Base-by-base conservation (phyloP, 1,140 invertebrate genomes). In the Drosophila mayri region DNA sequence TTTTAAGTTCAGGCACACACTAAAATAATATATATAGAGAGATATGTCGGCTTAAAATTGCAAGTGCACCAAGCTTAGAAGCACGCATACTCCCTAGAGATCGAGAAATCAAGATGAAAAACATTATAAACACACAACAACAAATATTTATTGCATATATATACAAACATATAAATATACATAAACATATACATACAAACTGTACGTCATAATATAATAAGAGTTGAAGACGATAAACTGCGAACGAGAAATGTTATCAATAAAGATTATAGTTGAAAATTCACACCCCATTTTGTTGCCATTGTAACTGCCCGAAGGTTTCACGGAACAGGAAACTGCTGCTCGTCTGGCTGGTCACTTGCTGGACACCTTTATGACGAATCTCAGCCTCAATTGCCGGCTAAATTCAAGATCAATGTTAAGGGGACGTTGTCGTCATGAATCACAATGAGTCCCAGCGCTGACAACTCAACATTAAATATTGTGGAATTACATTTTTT, bases 211-310 rank as follows among this genome's bases (percentile, higher is more conserved):
- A 79, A 79, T 83, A 81, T 78, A 62, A 68, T 58, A 76, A 81
- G 85, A 87, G 81, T 91, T 91, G 73, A 75, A 90, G 71, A 82
- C 68, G 70, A 79, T 59, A 64, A 79, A 79, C 43, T 79, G 76
- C 76, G 68, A 79, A 71, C 62, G 62, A 71, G 63, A 67, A 82
- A 91, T 91, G 88, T 91, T 91, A 91, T 91, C 88, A 91, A 91
- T 91, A 91, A 91, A 91, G 84, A 91, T 77, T 91, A 88, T 91
- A 91, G 88, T 91, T 91, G 88, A 91, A 85, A 82, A 88, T 88
- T 88, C 81, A 90, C 67, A 63, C 18, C 12, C 32, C 35, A 28
- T 30, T 22, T 60, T 62, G 43, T 62, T 47, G 30, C 37, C 61
- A 60, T 52, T 59, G 20, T 74, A 68, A 79, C 43, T 55, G 43